These are phyloP conservation scores for Phacellophora camtschatica DNA, from an alignment of 30 jellyfish, hydroid and myxozoan species.

Conservation along the genomic window DNA sequence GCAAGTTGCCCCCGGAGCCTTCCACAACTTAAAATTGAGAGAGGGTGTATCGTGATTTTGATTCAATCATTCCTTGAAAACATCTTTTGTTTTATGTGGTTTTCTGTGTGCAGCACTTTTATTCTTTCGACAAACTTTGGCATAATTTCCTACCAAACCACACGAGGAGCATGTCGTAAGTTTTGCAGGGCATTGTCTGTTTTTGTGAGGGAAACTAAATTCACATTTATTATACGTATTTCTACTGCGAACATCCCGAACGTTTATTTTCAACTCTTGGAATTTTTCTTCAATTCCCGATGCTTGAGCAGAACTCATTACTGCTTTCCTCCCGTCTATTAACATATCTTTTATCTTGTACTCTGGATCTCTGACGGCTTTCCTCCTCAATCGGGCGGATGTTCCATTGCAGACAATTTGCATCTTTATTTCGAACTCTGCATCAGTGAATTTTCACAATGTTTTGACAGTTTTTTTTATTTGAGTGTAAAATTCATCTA, in stretches of 20 bases:
- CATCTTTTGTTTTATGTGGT: constrained; percentile 7
- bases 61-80: constrained; percentile 32
- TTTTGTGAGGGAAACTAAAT: constrained; percentile 49
- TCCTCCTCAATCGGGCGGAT: constrained; percentile 43
- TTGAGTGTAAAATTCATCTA: constrained; percentile 27
- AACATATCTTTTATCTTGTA: constrained; percentile 33
- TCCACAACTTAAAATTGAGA: constrained; percentile 42
- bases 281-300: constrained; percentile 49
- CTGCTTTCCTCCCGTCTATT: constrained; percentile 50
- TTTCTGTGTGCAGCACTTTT: background rate
- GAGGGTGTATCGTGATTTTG: constrained; percentile 24
- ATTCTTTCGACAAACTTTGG: background rate
- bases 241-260: background rate
- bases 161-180: background rate
- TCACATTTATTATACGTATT: constrained; percentile 29
- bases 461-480: constrained; percentile 23
- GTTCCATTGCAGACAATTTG: constrained; percentile 37
- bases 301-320: constrained; percentile 62
- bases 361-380: constrained; percentile 35
- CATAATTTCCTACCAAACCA: background rate
- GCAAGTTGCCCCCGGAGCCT: constrained; percentile 56
- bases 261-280: constrained; percentile 53
- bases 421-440: constrained; percentile 34
- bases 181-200: constrained; percentile 46
- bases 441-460: constrained; percentile 38